A percentile compares a stretch with the other conserved stretches of the same genome.
These are phyloP conservation scores for Paragorgia papillata DNA, from an alignment of 92 coral and sea anemone genomes.

Conservation along the genomic window DNA sequence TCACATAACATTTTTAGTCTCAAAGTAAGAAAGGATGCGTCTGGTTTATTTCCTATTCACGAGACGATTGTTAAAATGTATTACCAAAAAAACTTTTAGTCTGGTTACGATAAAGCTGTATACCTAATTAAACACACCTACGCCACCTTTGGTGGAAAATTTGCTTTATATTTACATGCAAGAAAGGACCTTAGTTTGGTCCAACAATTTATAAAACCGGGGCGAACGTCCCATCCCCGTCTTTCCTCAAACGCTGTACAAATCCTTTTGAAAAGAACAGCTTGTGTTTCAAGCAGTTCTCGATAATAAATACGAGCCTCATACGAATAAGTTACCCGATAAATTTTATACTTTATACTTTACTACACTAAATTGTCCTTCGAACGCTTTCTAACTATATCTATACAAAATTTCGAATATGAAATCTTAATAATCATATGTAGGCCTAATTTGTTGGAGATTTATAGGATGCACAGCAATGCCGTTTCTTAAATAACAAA, in stretches of 20 bases:
- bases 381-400: not conserved
- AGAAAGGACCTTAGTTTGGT: not conserved
- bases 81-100: not conserved
- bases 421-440: not conserved
- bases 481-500: not conserved
- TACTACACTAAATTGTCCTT: not conserved
- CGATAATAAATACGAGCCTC: constrained; percentile 16
- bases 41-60: not conserved
- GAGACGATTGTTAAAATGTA: not conserved
- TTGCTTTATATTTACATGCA: not conserved
- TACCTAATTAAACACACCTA: not conserved
- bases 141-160: not conserved
- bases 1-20: not conserved
- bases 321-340: not conserved
- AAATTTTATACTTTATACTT: not conserved
- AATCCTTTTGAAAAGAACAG: not conserved
- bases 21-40: not conserved
- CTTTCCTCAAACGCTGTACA: constrained; percentile 1
- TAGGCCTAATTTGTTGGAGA: not conserved
- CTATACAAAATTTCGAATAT: constrained; percentile 8
- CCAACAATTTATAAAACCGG: constrained; percentile 4
- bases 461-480: constrained; percentile 8
- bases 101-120: not conserved
- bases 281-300: not conserved
- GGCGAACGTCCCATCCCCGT: not conserved